Conservation (phyloP, 2,888 invertebrate genomes). For the Coenonympha glycerion region DNA sequence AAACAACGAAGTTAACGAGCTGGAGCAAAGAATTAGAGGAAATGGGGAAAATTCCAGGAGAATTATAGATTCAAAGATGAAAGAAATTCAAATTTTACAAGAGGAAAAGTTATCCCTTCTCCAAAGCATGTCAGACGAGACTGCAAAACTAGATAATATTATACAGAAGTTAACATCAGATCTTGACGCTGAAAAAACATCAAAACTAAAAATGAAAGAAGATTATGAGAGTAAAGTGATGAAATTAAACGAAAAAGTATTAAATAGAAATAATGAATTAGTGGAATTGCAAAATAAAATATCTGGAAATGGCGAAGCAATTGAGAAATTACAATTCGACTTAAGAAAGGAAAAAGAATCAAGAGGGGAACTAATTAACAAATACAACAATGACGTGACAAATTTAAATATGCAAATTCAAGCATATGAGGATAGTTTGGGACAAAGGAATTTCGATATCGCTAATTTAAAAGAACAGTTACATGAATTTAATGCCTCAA, state of each 20-base stretch:
- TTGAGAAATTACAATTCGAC: constrained; percentile 48
- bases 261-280: constrained; percentile 61
- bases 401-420: constrained; percentile 36
- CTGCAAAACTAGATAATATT: constrained; percentile 45
- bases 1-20: constrained; percentile 55
- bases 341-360: constrained; percentile 47
- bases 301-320: constrained; percentile 51
- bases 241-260: constrained; percentile 60
- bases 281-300: constrained; percentile 60
- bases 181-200: constrained; percentile 47
- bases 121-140: constrained; percentile 53
- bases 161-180: constrained; percentile 46
- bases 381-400: constrained; percentile 39
- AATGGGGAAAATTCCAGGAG: constrained; percentile 42
- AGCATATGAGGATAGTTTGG: constrained; percentile 37
- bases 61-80: constrained; percentile 48
- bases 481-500: constrained; percentile 28
- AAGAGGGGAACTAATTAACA: constrained; percentile 38
- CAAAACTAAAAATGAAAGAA: constrained; percentile 49
- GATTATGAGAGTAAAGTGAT: constrained; percentile 54
- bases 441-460: constrained; percentile 40
- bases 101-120: constrained; percentile 57
- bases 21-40: constrained; percentile 52
- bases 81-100: constrained; percentile 56
- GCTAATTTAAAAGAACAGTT: constrained; percentile 38